Evolutionary conservation across 2,888 invertebrate species (phyloP), one percentile per base, ranked within the genome.

Genomic region (Philaethria dido): DNA sequence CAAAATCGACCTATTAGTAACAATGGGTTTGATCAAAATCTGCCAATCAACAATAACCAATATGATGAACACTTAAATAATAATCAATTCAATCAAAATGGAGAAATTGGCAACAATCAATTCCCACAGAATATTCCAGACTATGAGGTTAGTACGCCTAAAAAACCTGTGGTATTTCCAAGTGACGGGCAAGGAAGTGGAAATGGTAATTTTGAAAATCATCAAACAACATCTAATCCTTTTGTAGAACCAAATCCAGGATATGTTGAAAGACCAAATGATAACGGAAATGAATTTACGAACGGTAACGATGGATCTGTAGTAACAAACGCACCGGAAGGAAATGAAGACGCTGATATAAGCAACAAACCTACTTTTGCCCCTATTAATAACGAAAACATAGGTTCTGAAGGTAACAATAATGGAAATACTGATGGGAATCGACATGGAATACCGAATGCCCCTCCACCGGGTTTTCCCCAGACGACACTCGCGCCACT

Each of bases 81-180:
- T 33, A 64, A 69, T 50, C 62, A 69, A 16, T 62, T 59, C 6
- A 39, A 47, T 14, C 50, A 50, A 52, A 50, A 64, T 42, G n/a
- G n/a, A n/a, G 61, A 60, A 11, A 20, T 25, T 5, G 33, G n/a
- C 14, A 67, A 64, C 36, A 50, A 63, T 54, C 39, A 62, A 29
- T 29, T 20, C n/a, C 33, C 36, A 14, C 44, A 25, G 22, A n/a
- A 18, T 14, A 14, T 14, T 1, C 50, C 60, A 14, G 73, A 75
- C 16, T 63, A 73, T 69, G 57, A 57, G 5, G 16, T 42, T 9
- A 77, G 45, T 62, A 67, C 6, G 20, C 67, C 52, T 47, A 72
- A 73, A 33, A 73, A 73, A 16, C 52, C 52, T 44, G 74, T 76
- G 4, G 62, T 71, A 33, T 75, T 77, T 65, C 74, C 74, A 20